Conservation (phyloP, 2,797 vertebrate genomes). For the Diplodus puntazzo region DNA sequence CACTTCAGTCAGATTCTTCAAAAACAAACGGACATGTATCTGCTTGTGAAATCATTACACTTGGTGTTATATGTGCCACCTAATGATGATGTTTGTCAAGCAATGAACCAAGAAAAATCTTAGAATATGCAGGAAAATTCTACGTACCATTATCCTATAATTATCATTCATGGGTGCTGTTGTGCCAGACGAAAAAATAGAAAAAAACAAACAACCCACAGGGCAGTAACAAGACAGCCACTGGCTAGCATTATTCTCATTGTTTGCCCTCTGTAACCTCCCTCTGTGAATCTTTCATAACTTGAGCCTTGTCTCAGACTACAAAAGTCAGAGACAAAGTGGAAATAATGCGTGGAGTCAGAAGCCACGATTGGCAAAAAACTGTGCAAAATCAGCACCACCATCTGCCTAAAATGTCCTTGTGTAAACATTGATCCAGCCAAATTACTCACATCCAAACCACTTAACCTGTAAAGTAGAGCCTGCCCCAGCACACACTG, state of each 20-base stretch:
- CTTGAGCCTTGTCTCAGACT: background rate
- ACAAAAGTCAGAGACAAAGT: background rate
- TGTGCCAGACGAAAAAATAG: background rate
- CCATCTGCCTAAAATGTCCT: constrained; percentile 13
- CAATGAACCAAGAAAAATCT: background rate
- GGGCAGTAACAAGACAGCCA: background rate
- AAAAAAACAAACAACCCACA: background rate
- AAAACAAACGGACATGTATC: constrained; percentile 1
- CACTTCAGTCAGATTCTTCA: background rate
- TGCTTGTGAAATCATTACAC: background rate
- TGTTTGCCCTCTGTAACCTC: background rate
- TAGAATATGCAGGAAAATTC: background rate
- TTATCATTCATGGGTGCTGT: background rate
- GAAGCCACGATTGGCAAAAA: constrained; percentile 13
- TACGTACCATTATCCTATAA: background rate
- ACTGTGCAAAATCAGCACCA: constrained; percentile 2
- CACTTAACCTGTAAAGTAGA: constrained; percentile 13
- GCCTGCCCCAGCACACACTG: background rate
- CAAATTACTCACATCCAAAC: constrained; percentile 17
- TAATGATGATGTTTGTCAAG: background rate
- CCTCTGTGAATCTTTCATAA: background rate
- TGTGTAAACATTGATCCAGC: constrained; percentile 18
- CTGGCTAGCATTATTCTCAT: background rate
- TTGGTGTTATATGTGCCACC: background rate
- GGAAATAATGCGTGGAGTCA: constrained; percentile 22